Conservation (phyloP, 2,797 vertebrate species). For the Caiman crocodilus region DNA sequence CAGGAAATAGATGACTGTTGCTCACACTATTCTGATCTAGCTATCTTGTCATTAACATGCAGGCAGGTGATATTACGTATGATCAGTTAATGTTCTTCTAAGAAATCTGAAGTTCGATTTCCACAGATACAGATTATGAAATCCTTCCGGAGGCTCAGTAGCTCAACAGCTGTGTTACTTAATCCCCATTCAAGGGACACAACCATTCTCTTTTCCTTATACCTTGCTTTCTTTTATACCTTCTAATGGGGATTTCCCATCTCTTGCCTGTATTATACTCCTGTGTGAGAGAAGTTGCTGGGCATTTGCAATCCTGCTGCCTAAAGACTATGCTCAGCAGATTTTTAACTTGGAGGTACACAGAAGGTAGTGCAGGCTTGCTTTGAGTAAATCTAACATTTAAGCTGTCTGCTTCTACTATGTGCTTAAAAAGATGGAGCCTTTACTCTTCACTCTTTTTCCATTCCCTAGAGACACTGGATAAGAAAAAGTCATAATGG, state of each 20-base stretch:
- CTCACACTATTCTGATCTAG: constrained; percentile 23
- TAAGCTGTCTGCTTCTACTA: neutral
- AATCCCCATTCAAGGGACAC: neutral
- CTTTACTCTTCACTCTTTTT: neutral
- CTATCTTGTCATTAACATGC: constrained; percentile 45
- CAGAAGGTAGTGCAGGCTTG: neutral
- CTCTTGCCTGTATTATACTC: neutral
- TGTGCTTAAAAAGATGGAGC: neutral
- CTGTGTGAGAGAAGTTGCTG: neutral
- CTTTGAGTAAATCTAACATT: neutral
- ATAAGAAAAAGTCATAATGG: neutral
- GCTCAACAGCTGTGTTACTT: neutral
- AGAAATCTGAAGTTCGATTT: constrained; percentile 47
- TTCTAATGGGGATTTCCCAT: neutral
- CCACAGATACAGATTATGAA: constrained; percentile 20
- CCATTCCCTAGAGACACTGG: neutral
- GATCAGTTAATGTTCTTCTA: constrained; percentile 26
- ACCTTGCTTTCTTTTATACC: neutral
- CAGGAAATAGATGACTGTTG: constrained; percentile 11
- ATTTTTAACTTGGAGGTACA: neutral
- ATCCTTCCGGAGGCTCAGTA: constrained; percentile 21
- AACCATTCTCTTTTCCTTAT: neutral
- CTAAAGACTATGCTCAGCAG: neutral
- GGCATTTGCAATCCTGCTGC: neutral
- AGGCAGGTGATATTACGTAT: constrained; percentile 40